Conservation (phyloP, 2,888 invertebrate species). For the Macrosoma leucophasiata region DNA sequence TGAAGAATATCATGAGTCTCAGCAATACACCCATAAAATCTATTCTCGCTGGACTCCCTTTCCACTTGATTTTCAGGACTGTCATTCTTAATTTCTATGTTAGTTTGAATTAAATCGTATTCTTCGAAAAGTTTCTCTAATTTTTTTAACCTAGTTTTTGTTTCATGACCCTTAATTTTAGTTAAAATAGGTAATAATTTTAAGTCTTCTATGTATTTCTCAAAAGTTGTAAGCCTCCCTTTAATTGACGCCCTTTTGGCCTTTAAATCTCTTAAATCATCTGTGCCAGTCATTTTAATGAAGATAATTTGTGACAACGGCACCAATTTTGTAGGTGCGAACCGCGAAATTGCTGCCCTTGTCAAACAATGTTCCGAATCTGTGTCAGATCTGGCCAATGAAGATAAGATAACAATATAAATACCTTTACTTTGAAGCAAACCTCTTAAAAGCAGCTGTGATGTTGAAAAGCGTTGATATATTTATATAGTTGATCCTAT, state of each 20-base stretch:
- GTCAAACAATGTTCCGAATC: too few relatives aligned
- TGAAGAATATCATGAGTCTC: conserved; percentile 6
- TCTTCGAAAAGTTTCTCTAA: conserved; percentile 5
- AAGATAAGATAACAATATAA: conserved; percentile 1
- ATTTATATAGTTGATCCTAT: too few relatives aligned
- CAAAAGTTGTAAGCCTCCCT: conserved; percentile 8
- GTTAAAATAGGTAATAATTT: conserved; percentile 1
- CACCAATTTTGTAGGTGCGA: too few relatives aligned
- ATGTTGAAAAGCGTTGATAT: too few relatives aligned
- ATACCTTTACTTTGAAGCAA: conserved; percentile 3
- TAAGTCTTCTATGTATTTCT: conserved; percentile 5
- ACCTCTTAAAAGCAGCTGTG: conserved; percentile 5
- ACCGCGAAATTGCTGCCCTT: too few relatives aligned
- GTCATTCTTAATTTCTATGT: conserved; percentile 6
- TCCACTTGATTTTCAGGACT: conserved; percentile 8
- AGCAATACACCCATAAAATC: conserved; percentile 7
- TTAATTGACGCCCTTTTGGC: conserved; percentile 4
- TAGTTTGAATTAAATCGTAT: conserved; percentile 8
- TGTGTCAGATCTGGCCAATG: too few relatives aligned
- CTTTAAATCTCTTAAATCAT: conserved; percentile 3
- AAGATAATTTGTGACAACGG: too few relatives aligned
- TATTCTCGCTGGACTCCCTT: conserved; percentile 2
- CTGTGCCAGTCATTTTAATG: conserved; percentile 5
- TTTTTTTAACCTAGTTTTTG: conserved; percentile 6
- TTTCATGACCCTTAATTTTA: conserved; percentile 3